Base-by-base conservation (phyloP, 2,888 invertebrate species). In the Epistrophe grossulariae region DNA sequence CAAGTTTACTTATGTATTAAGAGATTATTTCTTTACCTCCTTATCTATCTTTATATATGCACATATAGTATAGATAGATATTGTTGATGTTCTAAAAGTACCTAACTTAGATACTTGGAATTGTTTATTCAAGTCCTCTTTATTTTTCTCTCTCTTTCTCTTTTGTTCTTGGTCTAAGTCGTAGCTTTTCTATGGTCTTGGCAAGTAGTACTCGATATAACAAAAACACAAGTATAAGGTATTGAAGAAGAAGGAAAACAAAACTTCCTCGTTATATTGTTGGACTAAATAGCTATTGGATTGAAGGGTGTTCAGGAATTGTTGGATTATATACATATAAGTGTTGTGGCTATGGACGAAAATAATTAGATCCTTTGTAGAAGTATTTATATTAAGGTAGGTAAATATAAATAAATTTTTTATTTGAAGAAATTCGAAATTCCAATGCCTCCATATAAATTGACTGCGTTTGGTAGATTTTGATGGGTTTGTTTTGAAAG, bases 341-440 rank as follows among this genome's bases (percentile, higher is more conserved):
- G 55, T 55, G 7, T 11, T 59, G 38, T 17, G 35, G 35, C 19
- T 17, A 59, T 0, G 3, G 17, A 11, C 10, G 35, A 59, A 59
- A 59, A 38, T 35, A 59, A 59, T 59, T 59, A 59, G 35, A 38
- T 59, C 38, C 59, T 17, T 17, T 59, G 35, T 8, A n/a, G n/a
- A 35, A 17, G 38, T 38, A 35, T 59, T 57, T 35, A 7, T 35
- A 15, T 43, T 57, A 35, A 9, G 8, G n/a, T 57, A 9, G 8
- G n/a, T 57, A 31, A 31, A 17, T 57, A 48, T 15, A 15, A n/a
- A 45, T n/a, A 50, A 11, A 5, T 50, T 11, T 9, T 50, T 50
- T 24, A 10, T 57, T n/a, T 5, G 28, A 35, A 35, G 59, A 38
- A 59, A 19, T 17, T 10, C 6, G 35, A 38, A 59, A 59, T 59